These are phyloP conservation scores for Arizona elegans DNA, from an alignment of 2,113 vertebrate genomes.

Conservation along the genomic window DNA sequence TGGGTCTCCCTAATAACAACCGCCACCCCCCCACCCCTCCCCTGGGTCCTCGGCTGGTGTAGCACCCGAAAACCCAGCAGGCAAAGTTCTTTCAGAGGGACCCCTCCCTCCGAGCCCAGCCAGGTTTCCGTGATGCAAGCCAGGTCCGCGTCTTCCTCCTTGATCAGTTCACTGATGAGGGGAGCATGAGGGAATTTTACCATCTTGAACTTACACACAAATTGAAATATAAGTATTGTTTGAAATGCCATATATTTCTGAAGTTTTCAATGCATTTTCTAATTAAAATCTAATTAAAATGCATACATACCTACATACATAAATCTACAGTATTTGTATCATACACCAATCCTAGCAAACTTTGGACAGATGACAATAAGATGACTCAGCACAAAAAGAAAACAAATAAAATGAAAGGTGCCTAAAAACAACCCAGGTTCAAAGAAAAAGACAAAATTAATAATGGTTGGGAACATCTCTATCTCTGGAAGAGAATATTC, in stretches of 20 bases:
- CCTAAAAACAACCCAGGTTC: background rate
- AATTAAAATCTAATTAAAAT: background rate
- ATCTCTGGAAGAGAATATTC: background rate
- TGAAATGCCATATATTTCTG: background rate
- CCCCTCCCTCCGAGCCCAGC: too few relatives aligned
- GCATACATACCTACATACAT: background rate
- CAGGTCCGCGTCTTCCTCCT: too few relatives aligned
- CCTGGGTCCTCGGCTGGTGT: too few relatives aligned
- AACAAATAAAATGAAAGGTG: background rate
- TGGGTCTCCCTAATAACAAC: too few relatives aligned
- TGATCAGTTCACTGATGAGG: too few relatives aligned
- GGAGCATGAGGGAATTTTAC: background rate
- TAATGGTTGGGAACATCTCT: too few relatives aligned
- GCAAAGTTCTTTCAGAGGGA: too few relatives aligned
- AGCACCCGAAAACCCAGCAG: too few relatives aligned
- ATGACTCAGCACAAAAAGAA: background rate
- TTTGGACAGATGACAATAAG: background rate
- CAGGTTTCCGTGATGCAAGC: too few relatives aligned
- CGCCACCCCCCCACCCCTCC: too few relatives aligned
- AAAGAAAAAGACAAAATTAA: background rate
- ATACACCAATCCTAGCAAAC: background rate
- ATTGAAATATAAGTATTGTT: background rate
- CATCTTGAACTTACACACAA: background rate
- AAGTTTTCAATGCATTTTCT: background rate
- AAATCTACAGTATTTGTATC: background rate